phyloP scores from a whole-genome alignment of 2,888 invertebrate genomes.

The Thereva unica region DNA sequence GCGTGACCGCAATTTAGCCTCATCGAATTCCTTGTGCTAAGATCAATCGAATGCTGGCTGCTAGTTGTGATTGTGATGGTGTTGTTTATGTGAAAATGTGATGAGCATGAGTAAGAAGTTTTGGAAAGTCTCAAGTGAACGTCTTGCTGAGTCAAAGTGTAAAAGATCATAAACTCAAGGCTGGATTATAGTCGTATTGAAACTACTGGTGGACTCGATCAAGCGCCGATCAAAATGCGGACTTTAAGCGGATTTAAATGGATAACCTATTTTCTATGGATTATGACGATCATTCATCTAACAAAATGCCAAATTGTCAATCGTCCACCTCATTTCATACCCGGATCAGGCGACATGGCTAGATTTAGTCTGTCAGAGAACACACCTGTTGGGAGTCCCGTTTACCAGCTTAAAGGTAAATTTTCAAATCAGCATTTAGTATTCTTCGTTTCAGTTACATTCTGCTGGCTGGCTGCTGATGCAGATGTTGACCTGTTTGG shows the following conservation, averaged over 20 bases:
- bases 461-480: too few relatives aligned
- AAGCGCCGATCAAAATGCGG: conserved; percentile 21
- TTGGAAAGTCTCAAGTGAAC: conserved; percentile 24
- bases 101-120: conserved; percentile 23
- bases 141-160: conserved; percentile 10
- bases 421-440: too few relatives aligned
- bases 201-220: conserved; percentile 3
- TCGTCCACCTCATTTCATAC: conserved; percentile 74
- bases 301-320: conserved; percentile 64
- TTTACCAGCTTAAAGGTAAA: conserved; percentile 74
- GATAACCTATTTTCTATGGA: conserved; percentile 49
- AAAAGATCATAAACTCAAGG: conserved; percentile 23
- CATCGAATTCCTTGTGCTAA: conserved; percentile 11
- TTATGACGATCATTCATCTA: conserved; percentile 48
- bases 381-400: conserved; percentile 73
- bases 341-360: conserved; percentile 76
- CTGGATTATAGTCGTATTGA: conserved; percentile 8
- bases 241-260: conserved; percentile 1
- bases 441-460: too few relatives aligned
- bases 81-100: conserved; percentile 27
- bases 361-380: conserved; percentile 74
- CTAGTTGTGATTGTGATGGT: too few relatives aligned
- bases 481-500: too few relatives aligned
- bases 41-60: not conserved
- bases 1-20: conserved; percentile 28